Conservation (phyloP, 2,797 vertebrate genomes). For the Falco naumanni region DNA sequence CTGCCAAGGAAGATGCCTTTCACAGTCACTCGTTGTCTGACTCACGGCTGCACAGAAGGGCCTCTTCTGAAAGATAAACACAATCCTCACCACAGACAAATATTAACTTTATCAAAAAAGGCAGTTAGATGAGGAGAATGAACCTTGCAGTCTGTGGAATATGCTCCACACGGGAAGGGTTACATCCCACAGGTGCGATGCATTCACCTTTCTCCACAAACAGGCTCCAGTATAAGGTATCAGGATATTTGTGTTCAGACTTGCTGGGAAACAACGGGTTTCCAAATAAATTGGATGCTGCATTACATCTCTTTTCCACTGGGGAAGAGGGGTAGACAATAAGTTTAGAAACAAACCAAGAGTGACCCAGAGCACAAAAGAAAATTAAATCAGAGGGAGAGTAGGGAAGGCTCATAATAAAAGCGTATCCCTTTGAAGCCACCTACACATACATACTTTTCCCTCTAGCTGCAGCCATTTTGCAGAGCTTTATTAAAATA, state of each 20-base stretch:
- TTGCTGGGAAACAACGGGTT: not conserved
- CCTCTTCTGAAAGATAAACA: not conserved
- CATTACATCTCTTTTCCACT: conserved; percentile 8
- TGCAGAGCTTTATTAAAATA: conserved; percentile 59
- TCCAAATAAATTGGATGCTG: conserved; percentile 49
- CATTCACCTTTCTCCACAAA: not conserved
- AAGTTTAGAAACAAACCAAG: conserved; percentile 50
- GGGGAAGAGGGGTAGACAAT: not conserved
- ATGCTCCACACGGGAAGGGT: not conserved
- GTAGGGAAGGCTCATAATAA: not conserved
- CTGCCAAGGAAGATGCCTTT: not conserved
- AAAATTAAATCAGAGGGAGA: conserved; percentile 39
- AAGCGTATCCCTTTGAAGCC: conserved; percentile 35
- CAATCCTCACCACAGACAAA: not conserved
- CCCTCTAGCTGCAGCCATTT: conserved; percentile 44
- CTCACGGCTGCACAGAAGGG: not conserved
- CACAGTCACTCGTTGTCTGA: not conserved
- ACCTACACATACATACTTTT: not conserved
- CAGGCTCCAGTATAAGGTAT: not conserved
- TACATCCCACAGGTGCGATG: not conserved
- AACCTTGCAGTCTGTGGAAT: not conserved
- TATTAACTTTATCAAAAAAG: not conserved
- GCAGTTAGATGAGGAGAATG: not conserved
- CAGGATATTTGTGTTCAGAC: not conserved
- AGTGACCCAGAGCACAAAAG: conserved; percentile 5